Conservation (phyloP, 2,888 invertebrate genomes). For the Thumatha senex region DNA sequence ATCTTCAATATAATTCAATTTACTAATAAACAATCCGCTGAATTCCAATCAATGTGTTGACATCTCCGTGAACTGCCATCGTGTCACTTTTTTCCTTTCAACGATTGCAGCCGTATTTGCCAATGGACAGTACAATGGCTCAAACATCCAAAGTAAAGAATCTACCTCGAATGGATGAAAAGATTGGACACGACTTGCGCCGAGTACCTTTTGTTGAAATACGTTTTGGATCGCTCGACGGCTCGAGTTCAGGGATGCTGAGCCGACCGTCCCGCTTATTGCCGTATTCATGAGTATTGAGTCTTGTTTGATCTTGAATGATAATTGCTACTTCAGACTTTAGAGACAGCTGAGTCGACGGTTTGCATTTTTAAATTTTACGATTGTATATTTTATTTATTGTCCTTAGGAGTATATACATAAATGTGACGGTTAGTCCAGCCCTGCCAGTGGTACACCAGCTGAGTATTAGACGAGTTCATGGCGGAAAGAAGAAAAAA, state of each 20-base stretch:
- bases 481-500: no score
- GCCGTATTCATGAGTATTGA: conserved; percentile 1
- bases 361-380: background rate
- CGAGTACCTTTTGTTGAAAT: conserved; percentile 20
- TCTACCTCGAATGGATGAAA: conserved; percentile 27
- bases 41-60: conserved; percentile 3
- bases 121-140: conserved; percentile 46
- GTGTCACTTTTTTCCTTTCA: conserved; percentile 43
- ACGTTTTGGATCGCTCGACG: conserved; percentile 5
- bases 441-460: no score
- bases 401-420: no score
- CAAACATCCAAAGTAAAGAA: conserved; percentile 47
- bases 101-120: conserved; percentile 45
- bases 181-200: conserved; percentile 35
- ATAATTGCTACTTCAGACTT: background rate
- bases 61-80: conserved; percentile 20
- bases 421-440: no score
- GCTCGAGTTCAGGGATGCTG: conserved; percentile 8
- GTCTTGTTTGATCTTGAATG: background rate
- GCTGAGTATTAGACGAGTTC: no score
- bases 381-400: background rate
- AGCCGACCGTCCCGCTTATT: conserved; percentile 8
- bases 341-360: background rate
- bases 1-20: no score
- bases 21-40: background rate